Evolutionary conservation across 2,888 invertebrate species (phyloP).

Genomic region (Pristionchus arcanus): DNA sequence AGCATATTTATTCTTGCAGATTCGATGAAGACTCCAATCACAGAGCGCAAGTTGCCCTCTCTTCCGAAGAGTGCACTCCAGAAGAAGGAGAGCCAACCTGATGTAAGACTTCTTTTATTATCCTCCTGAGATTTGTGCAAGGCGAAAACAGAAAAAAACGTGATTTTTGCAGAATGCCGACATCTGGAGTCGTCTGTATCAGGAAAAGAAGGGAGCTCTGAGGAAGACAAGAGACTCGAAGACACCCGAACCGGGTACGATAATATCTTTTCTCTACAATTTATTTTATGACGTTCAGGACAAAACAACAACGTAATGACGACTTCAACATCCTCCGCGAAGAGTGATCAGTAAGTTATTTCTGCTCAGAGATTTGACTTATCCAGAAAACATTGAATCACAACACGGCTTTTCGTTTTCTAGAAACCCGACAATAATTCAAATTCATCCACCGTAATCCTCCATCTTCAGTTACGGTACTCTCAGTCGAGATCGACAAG

Average conservation of each 20-base stretch:
- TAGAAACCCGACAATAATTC: background rate
- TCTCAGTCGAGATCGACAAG: slow-evolving; percentile 66
- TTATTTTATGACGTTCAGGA: background rate
- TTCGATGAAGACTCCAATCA: slow-evolving; percentile 67
- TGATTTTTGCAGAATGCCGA: slow-evolving; percentile 58
- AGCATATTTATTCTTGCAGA: slow-evolving; percentile 44
- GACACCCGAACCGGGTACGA: slow-evolving; percentile 59
- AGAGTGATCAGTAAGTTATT: slow-evolving; percentile 35
- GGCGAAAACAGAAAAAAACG: background rate
- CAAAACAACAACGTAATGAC: slow-evolving; percentile 53
- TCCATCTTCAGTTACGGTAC: slow-evolving; percentile 65
- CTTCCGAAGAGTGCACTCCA: slow-evolving; percentile 59
- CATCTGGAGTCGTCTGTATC: slow-evolving; percentile 70
- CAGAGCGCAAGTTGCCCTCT: slow-evolving; percentile 67
- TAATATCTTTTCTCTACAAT: background rate
- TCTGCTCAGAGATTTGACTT: background rate
- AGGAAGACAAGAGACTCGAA: slow-evolving; percentile 65
- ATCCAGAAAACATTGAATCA: too few relatives aligned
- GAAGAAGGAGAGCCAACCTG: slow-evolving; percentile 49
- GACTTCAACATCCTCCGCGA: slow-evolving; percentile 7
- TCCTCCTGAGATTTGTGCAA: background rate
- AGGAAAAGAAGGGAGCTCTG: slow-evolving; percentile 66
- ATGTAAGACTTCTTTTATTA: slow-evolving; percentile 3
- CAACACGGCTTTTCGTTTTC: too few relatives aligned
- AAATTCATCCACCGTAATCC: background rate